Evolutionary conservation across 2,113 vertebrate species (phyloP), one percentile per base, ranked within the genome.

Genomic region (Mionectes macconnelli): DNA sequence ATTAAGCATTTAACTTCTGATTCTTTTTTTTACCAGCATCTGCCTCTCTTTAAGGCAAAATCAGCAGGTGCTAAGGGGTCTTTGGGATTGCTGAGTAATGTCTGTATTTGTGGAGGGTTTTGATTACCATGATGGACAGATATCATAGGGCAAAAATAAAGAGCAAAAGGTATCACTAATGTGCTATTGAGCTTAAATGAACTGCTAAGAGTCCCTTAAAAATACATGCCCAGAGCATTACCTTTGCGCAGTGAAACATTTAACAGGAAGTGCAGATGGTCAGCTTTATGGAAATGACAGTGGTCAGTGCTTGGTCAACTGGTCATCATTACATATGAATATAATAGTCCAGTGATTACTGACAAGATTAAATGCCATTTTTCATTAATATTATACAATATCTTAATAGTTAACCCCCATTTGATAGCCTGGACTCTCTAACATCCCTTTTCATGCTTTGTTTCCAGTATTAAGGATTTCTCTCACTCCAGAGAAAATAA

Each of bases 21-120:
- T 64, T 84, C 19, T 81, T 91, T 86, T 94, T 91, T 86, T 94
- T 87, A 82, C 52, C 60, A 30, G 14, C 35, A 76, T 56, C n/a
- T 87, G 10, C 14, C 31, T 72, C 4, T 52, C 40, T 87, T 62
- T n/a, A 64, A 56, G 21, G 3, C 14, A 90, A 82, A 68, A 60
- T 47, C 40, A 63, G 21, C 59, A n/a, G 6, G 24, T 33, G 8
- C 9, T 76, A 59, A 63, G 11, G 11, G 24, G 5, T 0, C 82
- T 84, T 45, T 7, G 22, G 22, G 55, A 4, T 42, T 80, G 53
- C 24, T 62, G 49, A 52, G 8, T 35, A 45, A 27, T 28, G 24
- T 69, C 22, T 72, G 27, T 31, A 28, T 20, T 72, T 68, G 12
- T 17, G 4, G 4, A 6, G 24, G 35, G 16, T 63, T 83, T 79